phyloP scores from a whole-genome alignment of 1,140 invertebrate species.

The Pantala flavescens region DNA sequence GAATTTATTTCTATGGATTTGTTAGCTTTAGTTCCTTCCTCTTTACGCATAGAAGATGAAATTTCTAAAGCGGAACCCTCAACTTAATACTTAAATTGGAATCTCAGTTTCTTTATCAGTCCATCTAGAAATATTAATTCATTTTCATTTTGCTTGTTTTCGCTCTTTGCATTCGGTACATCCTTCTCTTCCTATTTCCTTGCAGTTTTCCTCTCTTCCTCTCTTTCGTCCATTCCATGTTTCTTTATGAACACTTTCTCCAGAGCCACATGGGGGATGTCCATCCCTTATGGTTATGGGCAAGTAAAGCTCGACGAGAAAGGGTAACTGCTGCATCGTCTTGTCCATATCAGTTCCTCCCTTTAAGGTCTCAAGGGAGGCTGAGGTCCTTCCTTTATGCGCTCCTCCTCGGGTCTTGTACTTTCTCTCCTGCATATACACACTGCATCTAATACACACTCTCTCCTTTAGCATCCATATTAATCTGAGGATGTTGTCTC shows the following conservation, averaged over 20 bases:
- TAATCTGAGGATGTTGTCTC: too few relatives aligned
- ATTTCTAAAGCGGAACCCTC: too few relatives aligned
- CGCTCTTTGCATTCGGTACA: too few relatives aligned
- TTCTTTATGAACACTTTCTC: background rate
- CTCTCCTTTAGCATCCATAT: too few relatives aligned
- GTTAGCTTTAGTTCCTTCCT: too few relatives aligned
- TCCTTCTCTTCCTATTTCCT: background rate
- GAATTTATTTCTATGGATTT: too few relatives aligned
- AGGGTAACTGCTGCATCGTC: background rate
- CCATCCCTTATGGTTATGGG: conserved; percentile 15
- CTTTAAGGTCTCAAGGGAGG: background rate
- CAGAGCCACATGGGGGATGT: background rate
- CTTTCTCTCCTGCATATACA: background rate
- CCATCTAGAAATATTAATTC: too few relatives aligned
- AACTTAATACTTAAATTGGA: too few relatives aligned
- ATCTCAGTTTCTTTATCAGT: too few relatives aligned
- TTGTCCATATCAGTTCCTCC: background rate
- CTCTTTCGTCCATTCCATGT: background rate
- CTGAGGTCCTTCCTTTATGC: background rate
- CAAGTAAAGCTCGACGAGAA: background rate
- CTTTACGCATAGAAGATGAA: too few relatives aligned
- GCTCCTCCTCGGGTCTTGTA: background rate
- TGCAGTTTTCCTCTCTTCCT: background rate
- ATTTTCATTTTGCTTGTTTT: too few relatives aligned
- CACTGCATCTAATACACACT: background rate